These are phyloP conservation scores for Dromaius novaehollandiae DNA, from an alignment of 2,113 vertebrate species.

Conservation along the genomic window DNA sequence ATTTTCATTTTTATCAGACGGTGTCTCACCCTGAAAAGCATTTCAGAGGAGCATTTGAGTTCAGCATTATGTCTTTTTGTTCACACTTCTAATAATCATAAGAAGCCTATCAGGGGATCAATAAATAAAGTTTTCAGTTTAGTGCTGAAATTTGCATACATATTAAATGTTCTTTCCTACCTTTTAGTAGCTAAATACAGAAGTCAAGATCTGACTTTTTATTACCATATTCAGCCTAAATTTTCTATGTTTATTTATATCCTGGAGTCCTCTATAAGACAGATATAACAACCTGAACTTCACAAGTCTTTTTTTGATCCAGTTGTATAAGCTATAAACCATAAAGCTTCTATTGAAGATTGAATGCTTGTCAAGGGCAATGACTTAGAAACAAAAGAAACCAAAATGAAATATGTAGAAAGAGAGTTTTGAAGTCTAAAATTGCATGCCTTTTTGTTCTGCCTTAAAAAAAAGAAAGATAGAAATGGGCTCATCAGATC, in stretches of 20 bases:
- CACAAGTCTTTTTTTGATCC: not conserved
- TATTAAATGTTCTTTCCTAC: constrained; percentile 23
- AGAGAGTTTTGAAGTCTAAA: not conserved
- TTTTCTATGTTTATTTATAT: constrained; percentile 64
- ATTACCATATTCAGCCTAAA: constrained; percentile 32
- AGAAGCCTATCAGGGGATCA: not conserved
- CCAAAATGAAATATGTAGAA: not conserved
- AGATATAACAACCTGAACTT: constrained; percentile 42
- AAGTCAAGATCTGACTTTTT: constrained; percentile 46
- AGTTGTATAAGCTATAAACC: constrained; percentile 21
- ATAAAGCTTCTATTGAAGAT: constrained; percentile 12
- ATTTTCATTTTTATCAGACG: not conserved
- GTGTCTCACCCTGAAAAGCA: not conserved
- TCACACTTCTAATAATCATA: constrained; percentile 21
- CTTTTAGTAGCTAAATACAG: constrained; percentile 51
- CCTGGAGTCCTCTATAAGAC: not conserved
- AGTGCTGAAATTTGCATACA: constrained; percentile 60
- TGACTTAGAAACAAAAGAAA: constrained; percentile 31
- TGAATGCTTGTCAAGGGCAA: constrained; percentile 37
- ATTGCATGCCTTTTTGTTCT: not conserved
- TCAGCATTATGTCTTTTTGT: not conserved
- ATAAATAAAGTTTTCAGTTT: constrained; percentile 43
- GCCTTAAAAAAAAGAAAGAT: not conserved
- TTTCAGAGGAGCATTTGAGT: not conserved
- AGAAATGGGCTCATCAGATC: not conserved